phyloP scores from a whole-genome alignment of 2,113 vertebrate genomes.

The Pangasianodon hypophthalmus region DNA sequence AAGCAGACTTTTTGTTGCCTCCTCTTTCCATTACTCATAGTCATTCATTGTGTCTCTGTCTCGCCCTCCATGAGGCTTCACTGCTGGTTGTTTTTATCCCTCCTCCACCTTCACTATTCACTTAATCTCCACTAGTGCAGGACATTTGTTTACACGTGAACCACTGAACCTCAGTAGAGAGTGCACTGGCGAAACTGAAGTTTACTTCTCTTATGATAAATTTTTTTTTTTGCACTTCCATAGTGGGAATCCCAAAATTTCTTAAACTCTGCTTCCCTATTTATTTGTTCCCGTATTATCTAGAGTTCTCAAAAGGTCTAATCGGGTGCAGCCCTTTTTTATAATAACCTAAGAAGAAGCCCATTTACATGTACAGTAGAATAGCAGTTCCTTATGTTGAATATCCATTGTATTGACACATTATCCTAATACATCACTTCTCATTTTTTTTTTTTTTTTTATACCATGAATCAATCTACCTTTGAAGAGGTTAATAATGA shows the following conservation, averaged over 20 bases:
- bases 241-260: neutral
- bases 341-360: neutral
- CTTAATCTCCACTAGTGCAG: neutral
- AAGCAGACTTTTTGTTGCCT: conserved; percentile 58
- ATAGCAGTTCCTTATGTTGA: neutral
- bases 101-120: conserved; percentile 42
- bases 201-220: neutral
- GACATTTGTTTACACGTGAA: conserved; percentile 17
- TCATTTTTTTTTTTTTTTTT: no score
- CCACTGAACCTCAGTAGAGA: neutral
- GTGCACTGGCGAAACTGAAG: neutral
- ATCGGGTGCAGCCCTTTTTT: neutral
- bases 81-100: conserved; percentile 28
- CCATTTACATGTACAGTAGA: neutral
- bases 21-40: conserved; percentile 53
- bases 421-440: neutral
- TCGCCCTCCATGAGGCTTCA: conserved; percentile 12
- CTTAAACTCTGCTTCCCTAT: neutral
- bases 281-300: neutral
- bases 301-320: neutral
- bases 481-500: neutral
- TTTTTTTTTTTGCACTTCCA: neutral
- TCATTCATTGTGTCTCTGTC: conserved; percentile 42
- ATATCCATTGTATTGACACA: neutral
- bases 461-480: neutral